Evolutionary conservation across 2,888 invertebrate genomes (phyloP).

Genomic region (Nemoura dubitans): DNA sequence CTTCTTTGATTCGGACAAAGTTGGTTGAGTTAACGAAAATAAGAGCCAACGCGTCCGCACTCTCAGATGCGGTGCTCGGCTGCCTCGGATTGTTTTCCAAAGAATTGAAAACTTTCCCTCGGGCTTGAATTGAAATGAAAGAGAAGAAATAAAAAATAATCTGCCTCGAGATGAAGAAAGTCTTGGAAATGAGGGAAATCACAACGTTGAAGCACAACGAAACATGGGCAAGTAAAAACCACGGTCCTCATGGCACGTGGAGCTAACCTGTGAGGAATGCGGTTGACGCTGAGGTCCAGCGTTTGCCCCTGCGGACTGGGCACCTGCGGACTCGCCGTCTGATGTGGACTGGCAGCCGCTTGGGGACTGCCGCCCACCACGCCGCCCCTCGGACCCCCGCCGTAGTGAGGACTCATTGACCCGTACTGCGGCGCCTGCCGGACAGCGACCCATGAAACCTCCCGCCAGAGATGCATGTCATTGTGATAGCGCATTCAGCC

Average conservation of each 20-base stretch:
- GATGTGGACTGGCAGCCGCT: conserved; percentile 84
- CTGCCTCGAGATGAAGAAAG: not conserved
- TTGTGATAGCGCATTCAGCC: not conserved
- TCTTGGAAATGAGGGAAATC: not conserved
- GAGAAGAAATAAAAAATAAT: conserved; percentile 42
- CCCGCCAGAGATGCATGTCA: not conserved
- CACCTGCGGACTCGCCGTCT: conserved; percentile 87
- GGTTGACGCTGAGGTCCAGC: conserved; percentile 87
- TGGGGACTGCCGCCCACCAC: conserved; percentile 79
- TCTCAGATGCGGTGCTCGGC: not conserved
- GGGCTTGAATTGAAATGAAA: conserved; percentile 46
- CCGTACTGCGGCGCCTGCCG: conserved; percentile 75
- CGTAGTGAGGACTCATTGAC: conserved; percentile 74
- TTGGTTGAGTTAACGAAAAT: conserved; percentile 31
- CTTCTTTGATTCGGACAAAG: conserved; percentile 38
- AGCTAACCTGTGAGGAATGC: conserved; percentile 82
- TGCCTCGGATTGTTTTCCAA: conserved; percentile 45
- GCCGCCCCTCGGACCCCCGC: conserved; percentile 67
- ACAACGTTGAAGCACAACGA: not conserved
- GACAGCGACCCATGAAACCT: conserved; percentile 53
- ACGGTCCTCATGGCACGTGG: not conserved
- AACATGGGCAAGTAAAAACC: not conserved
- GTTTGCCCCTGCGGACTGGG: conserved; percentile 92
- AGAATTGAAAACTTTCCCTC: conserved; percentile 46
- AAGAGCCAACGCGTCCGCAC: not conserved